phyloP scores from a whole-genome alignment of 2,797 vertebrate genomes.

The Miichthys miiuy region DNA sequence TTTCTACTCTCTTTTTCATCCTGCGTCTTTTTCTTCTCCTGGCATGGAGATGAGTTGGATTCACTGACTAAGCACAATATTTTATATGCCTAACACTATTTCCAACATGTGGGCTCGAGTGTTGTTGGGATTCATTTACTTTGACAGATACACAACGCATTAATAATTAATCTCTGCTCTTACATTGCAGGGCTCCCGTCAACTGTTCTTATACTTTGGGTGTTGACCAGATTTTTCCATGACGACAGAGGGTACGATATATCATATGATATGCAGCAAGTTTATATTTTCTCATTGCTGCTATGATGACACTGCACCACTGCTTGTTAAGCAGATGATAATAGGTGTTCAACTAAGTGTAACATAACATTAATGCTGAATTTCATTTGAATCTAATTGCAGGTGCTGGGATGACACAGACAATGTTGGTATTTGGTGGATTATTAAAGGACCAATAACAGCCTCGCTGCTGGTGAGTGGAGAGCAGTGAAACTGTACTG shows the following conservation, averaged over 20 bases:
- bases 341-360: neutral
- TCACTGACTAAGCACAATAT: constrained; percentile 23
- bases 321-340: neutral
- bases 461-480: constrained; percentile 90
- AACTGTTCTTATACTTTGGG: constrained; percentile 86
- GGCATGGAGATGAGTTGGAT: constrained; percentile 16
- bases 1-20: constrained; percentile 36
- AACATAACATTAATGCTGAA: neutral
- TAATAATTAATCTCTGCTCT: constrained; percentile 50
- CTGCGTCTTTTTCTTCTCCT: constrained; percentile 23
- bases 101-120: constrained; percentile 17
- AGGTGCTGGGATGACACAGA: constrained; percentile 93
- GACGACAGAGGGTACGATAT: constrained; percentile 86
- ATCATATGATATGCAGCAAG: neutral
- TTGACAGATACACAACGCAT: constrained; percentile 22
- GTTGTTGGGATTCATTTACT: constrained; percentile 10
- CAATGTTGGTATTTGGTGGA: constrained; percentile 88
- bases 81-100: neutral
- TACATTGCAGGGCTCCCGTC: constrained; percentile 86
- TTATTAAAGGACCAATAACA: constrained; percentile 93
- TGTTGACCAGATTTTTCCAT: constrained; percentile 86
- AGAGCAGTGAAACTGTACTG: no score
- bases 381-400: constrained; percentile 39
- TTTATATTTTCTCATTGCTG: neutral
- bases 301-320: neutral